Percentiles rank a stretch among this genome's conserved stretches.
Evolutionary conservation across 2,888 invertebrate genomes (phyloP).

Genomic region (Melanostoma mellinum): DNA sequence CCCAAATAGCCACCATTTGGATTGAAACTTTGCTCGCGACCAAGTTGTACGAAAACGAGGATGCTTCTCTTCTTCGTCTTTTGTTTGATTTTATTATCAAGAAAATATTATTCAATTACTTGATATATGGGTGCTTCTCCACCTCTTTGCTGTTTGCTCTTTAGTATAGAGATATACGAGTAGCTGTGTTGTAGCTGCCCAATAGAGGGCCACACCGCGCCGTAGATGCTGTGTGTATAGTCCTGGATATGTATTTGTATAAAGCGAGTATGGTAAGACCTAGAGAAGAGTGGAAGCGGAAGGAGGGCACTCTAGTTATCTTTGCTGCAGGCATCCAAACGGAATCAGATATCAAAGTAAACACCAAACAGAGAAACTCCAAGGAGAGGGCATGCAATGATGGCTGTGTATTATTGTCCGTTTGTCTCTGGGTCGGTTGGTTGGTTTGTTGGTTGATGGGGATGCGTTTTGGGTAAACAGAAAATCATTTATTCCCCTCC

Average conservation of each 20-base stretch:
- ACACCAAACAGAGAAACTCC: conserved; percentile 35
- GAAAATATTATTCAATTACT: conserved; percentile 72
- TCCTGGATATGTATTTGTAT: too few relatives aligned
- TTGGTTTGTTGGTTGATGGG: too few relatives aligned
- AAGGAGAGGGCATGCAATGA: conserved; percentile 8
- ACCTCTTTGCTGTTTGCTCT: conserved; percentile 2
- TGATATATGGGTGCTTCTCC: conserved; percentile 48
- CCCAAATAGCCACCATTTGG: conserved; percentile 49
- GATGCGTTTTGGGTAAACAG: conserved; percentile 62
- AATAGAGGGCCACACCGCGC: conserved; percentile 4
- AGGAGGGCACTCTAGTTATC: conserved; percentile 20
- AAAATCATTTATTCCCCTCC: conserved; percentile 60
- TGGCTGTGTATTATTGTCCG: not conserved
- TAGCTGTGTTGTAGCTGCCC: conserved; percentile 20
- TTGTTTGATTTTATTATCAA: conserved; percentile 71
- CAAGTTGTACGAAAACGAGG: conserved; percentile 7
- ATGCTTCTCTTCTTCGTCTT: conserved; percentile 17
- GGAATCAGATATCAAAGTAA: conserved; percentile 66
- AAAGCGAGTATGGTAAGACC: not conserved
- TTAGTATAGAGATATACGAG: too few relatives aligned
- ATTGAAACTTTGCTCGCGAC: conserved; percentile 41
- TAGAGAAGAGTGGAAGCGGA: not conserved
- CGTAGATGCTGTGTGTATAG: too few relatives aligned
- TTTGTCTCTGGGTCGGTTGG: conserved; percentile 30
- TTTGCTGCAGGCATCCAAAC: conserved; percentile 55